Conservation (phyloP, 2,797 vertebrate genomes). For the Macrochelys suwanniensis region DNA sequence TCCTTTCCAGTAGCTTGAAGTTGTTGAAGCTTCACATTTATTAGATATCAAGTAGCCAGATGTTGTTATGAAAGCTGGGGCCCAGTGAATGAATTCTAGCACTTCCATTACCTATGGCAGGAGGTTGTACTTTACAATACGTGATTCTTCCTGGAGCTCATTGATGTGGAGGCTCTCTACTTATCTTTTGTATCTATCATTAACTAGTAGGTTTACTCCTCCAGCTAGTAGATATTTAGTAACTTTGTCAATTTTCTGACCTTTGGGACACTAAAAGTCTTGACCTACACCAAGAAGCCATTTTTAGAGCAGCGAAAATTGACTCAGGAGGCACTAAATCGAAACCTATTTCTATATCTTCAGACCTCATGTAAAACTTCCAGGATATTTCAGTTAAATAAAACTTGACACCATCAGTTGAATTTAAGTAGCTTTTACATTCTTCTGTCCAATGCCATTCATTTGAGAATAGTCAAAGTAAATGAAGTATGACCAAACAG, state of each 20-base stretch:
- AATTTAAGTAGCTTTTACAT: not conserved
- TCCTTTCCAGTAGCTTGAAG: not conserved
- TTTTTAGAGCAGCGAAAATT: not conserved
- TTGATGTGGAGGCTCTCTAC: not conserved
- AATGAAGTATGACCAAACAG: slow-evolving; percentile 20
- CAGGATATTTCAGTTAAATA: not conserved
- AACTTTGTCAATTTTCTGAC: not conserved
- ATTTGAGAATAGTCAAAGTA: not conserved
- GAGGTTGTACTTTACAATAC: not conserved
- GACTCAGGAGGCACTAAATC: not conserved
- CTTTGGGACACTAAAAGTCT: not conserved
- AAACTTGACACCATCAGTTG: not conserved
- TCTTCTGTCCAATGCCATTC: not conserved
- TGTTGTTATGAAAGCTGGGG: not conserved
- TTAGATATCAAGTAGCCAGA: not conserved
- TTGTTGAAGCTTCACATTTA: not conserved
- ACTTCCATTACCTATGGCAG: not conserved
- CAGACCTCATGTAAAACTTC: not conserved
- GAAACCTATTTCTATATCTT: not conserved
- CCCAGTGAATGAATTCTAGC: not conserved
- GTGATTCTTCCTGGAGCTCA: not conserved
- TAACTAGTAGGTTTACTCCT: not conserved
- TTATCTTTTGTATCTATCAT: not conserved
- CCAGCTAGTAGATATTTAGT: not conserved
- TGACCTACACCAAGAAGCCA: not conserved